phyloP scores from a whole-genome alignment of 2,113 vertebrate species.

The Ahaetulla prasina region DNA sequence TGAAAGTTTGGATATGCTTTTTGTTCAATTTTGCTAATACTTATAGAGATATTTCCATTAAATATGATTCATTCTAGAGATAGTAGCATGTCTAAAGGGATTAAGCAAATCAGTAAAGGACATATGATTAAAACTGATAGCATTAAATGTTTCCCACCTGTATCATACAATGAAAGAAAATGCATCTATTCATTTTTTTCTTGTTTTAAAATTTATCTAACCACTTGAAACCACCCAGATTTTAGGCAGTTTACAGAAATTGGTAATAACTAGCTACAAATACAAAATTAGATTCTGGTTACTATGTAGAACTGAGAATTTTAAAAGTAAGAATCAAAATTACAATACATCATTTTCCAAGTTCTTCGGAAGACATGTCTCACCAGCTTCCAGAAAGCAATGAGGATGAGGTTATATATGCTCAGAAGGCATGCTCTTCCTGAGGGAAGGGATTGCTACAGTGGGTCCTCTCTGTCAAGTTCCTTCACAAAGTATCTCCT shows the following conservation, averaged over 20 bases:
- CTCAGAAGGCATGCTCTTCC: not conserved
- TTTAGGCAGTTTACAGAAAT: not conserved
- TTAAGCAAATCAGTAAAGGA: not conserved
- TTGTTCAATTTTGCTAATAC: not conserved
- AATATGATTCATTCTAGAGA: not conserved
- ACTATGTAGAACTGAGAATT: not conserved
- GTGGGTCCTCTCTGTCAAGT: not conserved
- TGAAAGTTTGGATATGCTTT: not conserved
- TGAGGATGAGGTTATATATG: not conserved
- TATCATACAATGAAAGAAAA: not conserved
- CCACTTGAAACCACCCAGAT: not conserved
- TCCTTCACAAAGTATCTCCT: not conserved
- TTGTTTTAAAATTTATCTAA: not conserved
- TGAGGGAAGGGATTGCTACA: not conserved
- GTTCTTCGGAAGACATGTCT: not conserved
- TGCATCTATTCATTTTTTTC: not conserved
- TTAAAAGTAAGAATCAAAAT: not conserved
- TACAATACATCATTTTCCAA: not conserved
- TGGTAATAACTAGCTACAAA: not conserved
- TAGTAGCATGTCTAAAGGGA: rapidly evolving
- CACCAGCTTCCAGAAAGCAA: not conserved
- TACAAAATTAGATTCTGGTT: not conserved
- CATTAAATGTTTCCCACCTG: not conserved
- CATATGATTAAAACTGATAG: not conserved
- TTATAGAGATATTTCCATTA: not conserved